phyloP scores from a whole-genome alignment of 2,888 invertebrate genomes.

The Linnaemya vulpina region DNA sequence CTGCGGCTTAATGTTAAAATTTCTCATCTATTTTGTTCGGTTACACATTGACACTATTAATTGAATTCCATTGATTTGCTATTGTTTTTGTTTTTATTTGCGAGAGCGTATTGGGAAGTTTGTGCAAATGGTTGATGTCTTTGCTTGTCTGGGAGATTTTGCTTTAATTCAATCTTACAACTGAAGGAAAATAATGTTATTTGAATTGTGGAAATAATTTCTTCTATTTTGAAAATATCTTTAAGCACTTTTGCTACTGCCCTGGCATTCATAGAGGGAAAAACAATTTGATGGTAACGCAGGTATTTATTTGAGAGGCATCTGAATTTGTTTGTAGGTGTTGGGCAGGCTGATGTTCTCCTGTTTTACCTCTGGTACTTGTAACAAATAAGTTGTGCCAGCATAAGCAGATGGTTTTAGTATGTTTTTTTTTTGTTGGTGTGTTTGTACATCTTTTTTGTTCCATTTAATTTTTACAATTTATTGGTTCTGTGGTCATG shows the following conservation, averaged over 20 bases:
- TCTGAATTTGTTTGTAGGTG: background rate
- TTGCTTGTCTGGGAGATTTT: background rate
- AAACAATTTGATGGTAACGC: too few species aligned
- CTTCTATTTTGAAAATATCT: background rate
- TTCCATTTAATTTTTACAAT: background rate
- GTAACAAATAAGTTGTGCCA: background rate
- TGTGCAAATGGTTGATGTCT: background rate
- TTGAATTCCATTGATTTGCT: slow-evolving; percentile 55
- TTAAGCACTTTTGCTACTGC: background rate
- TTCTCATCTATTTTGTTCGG: slow-evolving; percentile 52
- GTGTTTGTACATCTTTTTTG: background rate
- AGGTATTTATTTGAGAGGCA: background rate
- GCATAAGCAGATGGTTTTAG: slow-evolving; percentile 19
- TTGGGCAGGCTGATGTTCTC: background rate
- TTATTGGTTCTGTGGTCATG: slow-evolving; percentile 49
- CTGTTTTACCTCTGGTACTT: background rate
- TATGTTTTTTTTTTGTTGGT: background rate
- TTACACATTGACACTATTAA: slow-evolving; percentile 59
- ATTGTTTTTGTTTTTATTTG: background rate
- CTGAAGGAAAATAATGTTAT: too few species aligned
- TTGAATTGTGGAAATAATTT: too few species aligned
- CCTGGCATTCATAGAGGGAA: too few species aligned
- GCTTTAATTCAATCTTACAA: background rate
- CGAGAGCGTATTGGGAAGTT: background rate
- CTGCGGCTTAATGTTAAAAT: slow-evolving; percentile 54